Evolutionary conservation across 2,113 vertebrate species (phyloP).

Genomic region (Scopus umbretta): DNA sequence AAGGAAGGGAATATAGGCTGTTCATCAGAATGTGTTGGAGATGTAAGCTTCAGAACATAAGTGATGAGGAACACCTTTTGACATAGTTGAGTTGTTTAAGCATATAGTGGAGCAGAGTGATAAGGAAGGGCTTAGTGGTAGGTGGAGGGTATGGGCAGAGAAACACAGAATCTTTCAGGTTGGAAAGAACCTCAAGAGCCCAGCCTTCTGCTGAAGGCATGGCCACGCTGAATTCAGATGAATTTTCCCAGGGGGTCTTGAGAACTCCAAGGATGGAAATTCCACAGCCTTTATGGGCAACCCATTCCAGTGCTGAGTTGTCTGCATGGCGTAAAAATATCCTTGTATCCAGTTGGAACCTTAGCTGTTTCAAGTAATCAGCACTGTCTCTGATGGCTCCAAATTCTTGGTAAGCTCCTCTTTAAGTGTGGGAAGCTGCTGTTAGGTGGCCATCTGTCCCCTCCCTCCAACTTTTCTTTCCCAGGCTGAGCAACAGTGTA

Average conservation of each 20-base stretch:
- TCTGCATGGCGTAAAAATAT: neutral
- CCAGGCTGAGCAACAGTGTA: neutral
- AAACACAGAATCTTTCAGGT: accelerated
- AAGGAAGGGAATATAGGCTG: neutral
- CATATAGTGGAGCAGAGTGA: neutral
- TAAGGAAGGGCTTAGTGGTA: neutral
- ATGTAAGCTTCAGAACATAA: neutral
- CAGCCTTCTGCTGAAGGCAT: neutral
- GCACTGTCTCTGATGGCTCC: neutral
- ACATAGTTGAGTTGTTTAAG: neutral
- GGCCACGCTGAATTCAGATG: neutral
- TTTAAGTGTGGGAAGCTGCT: neutral
- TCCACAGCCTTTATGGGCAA: neutral
- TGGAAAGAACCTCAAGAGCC: neutral
- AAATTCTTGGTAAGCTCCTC: neutral
- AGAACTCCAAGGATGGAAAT: neutral
- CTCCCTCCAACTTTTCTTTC: neutral
- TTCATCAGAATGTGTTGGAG: neutral
- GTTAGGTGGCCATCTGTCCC: neutral
- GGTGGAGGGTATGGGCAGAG: neutral
- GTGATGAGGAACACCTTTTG: neutral
- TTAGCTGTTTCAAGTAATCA: neutral
- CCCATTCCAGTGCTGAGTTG: neutral
- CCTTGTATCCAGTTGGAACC: neutral
- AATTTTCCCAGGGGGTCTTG: neutral